Evolutionary conservation across 1,140 invertebrate species (phyloP).

Genomic region (Augochlora pura): DNA sequence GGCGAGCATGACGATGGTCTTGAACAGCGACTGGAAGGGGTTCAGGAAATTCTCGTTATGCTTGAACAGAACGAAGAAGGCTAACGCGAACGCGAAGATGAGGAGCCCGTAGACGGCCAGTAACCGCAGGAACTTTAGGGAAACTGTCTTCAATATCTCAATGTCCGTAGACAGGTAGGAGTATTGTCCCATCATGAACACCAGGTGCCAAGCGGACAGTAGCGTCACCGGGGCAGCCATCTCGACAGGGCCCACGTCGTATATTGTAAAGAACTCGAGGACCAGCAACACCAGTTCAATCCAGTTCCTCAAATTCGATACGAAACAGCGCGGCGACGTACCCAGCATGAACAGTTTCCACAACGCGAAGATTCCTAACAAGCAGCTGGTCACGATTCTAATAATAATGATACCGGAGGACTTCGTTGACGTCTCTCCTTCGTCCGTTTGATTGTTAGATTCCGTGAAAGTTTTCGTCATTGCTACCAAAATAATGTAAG

Average conservation of each 20-base stretch:
- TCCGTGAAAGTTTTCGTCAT: too few relatives aligned
- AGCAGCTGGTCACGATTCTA: conserved; percentile 69
- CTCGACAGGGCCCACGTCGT: conserved; percentile 72
- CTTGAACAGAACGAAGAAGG: conserved; percentile 88
- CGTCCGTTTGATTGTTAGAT: too few relatives aligned
- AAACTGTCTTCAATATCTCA: conserved; percentile 89
- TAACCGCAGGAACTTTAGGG: conserved; percentile 89
- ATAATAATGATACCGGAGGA: background rate
- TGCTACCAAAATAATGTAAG: conserved; percentile 81
- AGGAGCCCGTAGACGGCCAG: conserved; percentile 89
- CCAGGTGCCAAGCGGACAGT: conserved; percentile 87
- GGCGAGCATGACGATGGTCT: conserved; percentile 91
- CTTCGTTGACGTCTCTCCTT: background rate
- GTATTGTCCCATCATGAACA: conserved; percentile 88
- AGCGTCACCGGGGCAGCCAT: conserved; percentile 85
- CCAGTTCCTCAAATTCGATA: conserved; percentile 86
- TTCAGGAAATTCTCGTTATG: conserved; percentile 83
- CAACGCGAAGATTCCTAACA: conserved; percentile 78
- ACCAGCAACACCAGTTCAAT: conserved; percentile 85
- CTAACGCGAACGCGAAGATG: conserved; percentile 89
- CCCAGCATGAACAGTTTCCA: conserved; percentile 86
- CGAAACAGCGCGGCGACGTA: conserved; percentile 83
- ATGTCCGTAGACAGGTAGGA: conserved; percentile 88
- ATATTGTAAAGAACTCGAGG: conserved; percentile 82
- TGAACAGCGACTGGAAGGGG: conserved; percentile 86